phyloP scores from a whole-genome alignment of 2,888 invertebrate species.

The Acanthosepion pharaonis region DNA sequence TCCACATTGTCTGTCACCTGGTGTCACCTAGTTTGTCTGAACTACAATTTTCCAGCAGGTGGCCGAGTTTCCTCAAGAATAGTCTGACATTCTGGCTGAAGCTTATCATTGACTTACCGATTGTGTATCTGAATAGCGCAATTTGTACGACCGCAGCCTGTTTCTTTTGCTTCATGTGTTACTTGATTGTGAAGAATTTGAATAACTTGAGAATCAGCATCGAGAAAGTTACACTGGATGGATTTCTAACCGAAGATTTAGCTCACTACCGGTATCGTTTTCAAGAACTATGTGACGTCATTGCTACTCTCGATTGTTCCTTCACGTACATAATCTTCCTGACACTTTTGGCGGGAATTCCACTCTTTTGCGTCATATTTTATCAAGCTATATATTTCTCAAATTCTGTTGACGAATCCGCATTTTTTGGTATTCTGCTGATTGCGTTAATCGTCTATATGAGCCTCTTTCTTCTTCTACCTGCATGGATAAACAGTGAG shows the following conservation, averaged over 20 bases:
- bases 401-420: too few species aligned
- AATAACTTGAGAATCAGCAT: not conserved
- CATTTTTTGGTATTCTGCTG: not conserved
- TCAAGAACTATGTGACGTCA: slow-evolving; percentile 50
- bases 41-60: not conserved
- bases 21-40: not conserved
- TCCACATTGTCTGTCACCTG: not conserved
- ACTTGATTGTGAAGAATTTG: not conserved
- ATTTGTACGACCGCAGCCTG: not conserved
- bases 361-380: slow-evolving; percentile 37
- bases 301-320: not conserved
- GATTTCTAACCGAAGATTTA: slow-evolving; percentile 46
- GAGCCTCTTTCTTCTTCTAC: not conserved
- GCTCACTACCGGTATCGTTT: slow-evolving; percentile 53
- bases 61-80: not conserved
- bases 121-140: not conserved
- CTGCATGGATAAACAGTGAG: slow-evolving; percentile 48
- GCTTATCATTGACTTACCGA: not conserved
- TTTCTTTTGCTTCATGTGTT: not conserved
- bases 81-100: not conserved
- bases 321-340: slow-evolving; percentile 39
- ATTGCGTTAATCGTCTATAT: slow-evolving; percentile 1
- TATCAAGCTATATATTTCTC: slow-evolving; percentile 45
- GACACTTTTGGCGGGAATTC: not conserved
- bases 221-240: too few species aligned